These are phyloP conservation scores for Eristalis intricaria DNA, from an alignment of 2,888 invertebrate species.

Conservation along the genomic window DNA sequence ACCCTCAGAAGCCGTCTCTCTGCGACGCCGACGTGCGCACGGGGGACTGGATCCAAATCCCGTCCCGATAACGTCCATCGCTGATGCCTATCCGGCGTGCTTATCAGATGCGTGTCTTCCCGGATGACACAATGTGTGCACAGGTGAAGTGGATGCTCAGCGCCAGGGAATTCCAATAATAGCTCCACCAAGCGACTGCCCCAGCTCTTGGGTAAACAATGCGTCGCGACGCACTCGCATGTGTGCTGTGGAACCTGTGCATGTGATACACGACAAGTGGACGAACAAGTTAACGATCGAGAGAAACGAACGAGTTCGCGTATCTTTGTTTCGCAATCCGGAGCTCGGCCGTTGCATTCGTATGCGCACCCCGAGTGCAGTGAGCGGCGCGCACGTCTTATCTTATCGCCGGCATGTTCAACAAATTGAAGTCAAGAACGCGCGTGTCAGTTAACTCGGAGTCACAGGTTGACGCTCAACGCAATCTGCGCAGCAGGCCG, in stretches of 20 bases:
- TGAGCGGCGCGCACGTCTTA: conserved; percentile 2
- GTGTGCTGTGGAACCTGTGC: not conserved
- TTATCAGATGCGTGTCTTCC: not conserved
- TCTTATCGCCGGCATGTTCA: conserved; percentile 63
- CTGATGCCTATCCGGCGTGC: too few species aligned
- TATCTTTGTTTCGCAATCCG: not conserved
- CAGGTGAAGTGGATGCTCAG: not conserved
- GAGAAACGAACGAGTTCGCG: not conserved
- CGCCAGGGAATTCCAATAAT: not conserved
- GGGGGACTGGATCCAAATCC: not conserved
- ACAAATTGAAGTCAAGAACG: conserved; percentile 56
- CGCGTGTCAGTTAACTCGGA: conserved; percentile 4
- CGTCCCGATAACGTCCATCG: not conserved
- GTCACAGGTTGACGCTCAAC: conserved; percentile 1
- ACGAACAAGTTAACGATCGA: not conserved
- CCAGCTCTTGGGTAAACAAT: not conserved
- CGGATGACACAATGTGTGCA: not conserved
- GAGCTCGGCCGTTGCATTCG: not conserved
- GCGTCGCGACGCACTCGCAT: not conserved
- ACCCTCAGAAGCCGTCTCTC: conserved; percentile 17
- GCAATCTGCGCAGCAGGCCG: not conserved
- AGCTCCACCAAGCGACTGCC: not conserved
- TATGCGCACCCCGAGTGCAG: not conserved
- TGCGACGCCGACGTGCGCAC: not conserved
- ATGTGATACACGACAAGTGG: not conserved